Conservation (phyloP, 1,140 invertebrate genomes). For the Heliothis virescens region DNA sequence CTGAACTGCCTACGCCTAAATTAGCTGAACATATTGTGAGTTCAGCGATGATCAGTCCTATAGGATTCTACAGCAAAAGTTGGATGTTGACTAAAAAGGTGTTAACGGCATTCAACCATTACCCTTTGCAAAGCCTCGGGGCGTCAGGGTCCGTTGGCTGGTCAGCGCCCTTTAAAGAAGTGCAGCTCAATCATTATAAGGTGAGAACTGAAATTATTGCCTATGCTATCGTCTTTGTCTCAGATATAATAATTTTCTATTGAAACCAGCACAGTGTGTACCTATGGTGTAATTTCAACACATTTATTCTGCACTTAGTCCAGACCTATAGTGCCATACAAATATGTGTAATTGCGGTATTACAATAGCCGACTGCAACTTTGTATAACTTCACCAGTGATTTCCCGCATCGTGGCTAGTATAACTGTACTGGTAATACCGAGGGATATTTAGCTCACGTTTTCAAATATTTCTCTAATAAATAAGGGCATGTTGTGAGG, state of each 20-base stretch:
- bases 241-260: too few relatives aligned
- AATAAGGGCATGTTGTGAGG: conserved; percentile 41
- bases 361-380: not conserved
- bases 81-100: conserved; percentile 89
- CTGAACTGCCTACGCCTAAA: conserved; percentile 70
- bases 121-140: conserved; percentile 88
- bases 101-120: conserved; percentile 92
- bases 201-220: conserved; percentile 58
- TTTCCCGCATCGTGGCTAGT: not conserved
- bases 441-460: conserved; percentile 42
- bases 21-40: conserved; percentile 82
- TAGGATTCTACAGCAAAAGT: conserved; percentile 90
- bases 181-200: conserved; percentile 89
- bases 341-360: not conserved
- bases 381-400: not conserved
- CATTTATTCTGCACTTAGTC: too few relatives aligned
- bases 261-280: too few relatives aligned
- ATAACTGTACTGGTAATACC: conserved; percentile 36
- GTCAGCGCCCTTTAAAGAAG: conserved; percentile 83
- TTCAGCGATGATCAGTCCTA: conserved; percentile 87
- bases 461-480: conserved; percentile 49
- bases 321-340: not conserved
- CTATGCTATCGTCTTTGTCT: not conserved
- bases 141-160: conserved; percentile 84
- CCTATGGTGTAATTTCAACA: too few relatives aligned